These are phyloP conservation scores for Hyles lineata DNA, from an alignment of 2,888 invertebrate genomes.

Conservation along the genomic window DNA sequence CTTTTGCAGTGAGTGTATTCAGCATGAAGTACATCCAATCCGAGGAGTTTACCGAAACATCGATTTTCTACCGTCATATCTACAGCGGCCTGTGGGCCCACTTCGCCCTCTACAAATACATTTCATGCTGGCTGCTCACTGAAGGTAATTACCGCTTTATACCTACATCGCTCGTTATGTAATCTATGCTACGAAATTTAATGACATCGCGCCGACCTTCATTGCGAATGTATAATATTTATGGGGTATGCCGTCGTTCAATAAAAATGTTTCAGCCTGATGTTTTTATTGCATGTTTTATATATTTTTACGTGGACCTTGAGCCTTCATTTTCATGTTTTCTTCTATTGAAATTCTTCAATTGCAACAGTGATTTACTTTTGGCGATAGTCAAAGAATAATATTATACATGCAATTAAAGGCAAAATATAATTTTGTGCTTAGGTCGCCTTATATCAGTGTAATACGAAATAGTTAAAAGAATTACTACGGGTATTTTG, in stretches of 20 bases:
- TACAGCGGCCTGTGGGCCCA: conserved; percentile 94
- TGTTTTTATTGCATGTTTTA: no score
- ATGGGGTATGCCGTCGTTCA: neutral
- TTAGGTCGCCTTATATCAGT: no score
- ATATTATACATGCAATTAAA: no score
- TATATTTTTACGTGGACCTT: no score
- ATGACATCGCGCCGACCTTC: neutral
- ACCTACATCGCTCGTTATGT: neutral
- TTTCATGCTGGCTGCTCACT: conserved; percentile 96
- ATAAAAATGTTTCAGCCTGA: neutral
- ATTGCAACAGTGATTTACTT: no score
- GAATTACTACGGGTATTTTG: no score
- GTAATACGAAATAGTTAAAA: no score
- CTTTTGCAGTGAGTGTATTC: conserved; percentile 82
- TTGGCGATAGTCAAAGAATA: no score
- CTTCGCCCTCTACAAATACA: conserved; percentile 94
- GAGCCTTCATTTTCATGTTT: no score
- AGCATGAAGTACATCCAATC: conserved; percentile 90
- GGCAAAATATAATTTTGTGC: no score
- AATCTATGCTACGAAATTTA: neutral
- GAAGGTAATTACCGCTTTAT: conserved; percentile 85
- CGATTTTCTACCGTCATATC: conserved; percentile 86
- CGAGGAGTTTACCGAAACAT: conserved; percentile 82
- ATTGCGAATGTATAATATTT: neutral
- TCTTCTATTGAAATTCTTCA: no score